Conservation (phyloP, 2,797 vertebrate species). For the Limnodromus scolopaceus region DNA sequence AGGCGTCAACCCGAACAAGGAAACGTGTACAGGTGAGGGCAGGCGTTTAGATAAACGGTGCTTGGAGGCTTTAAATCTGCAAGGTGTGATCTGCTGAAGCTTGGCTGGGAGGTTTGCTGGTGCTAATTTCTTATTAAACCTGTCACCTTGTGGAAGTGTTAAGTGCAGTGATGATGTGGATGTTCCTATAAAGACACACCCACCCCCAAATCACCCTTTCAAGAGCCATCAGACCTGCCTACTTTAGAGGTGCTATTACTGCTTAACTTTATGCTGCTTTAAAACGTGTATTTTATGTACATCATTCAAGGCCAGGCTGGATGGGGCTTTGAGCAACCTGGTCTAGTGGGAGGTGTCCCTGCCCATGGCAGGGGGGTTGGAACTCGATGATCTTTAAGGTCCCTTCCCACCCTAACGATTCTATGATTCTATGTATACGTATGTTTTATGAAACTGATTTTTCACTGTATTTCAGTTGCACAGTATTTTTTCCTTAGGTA, state of each 20-base stretch:
- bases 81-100: not conserved
- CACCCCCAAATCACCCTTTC: not conserved
- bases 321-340: too few species aligned
- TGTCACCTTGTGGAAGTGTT: not conserved
- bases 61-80: not conserved
- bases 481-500: not conserved
- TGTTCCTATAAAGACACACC: not conserved
- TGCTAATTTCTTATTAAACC: not conserved
- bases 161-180: not conserved
- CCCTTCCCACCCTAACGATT: too few species aligned
- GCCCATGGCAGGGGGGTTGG: too few species aligned
- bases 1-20: not conserved
- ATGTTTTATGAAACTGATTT: not conserved
- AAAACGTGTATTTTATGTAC: too few species aligned
- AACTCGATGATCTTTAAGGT: too few species aligned
- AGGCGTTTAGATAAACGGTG: not conserved
- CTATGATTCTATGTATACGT: not conserved
- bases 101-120: not conserved
- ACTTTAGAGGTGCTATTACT: not conserved
- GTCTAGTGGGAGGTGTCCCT: too few species aligned
- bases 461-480: not conserved
- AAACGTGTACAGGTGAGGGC: rapidly evolving
- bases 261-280: not conserved
- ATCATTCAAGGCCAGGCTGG: too few species aligned
- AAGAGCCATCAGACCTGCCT: not conserved